Percentiles rank a stretch among this genome's conserved stretches.
Evolutionary conservation across 2,888 invertebrate genomes (phyloP).

Genomic region (Eristalinus sepulchralis): DNA sequence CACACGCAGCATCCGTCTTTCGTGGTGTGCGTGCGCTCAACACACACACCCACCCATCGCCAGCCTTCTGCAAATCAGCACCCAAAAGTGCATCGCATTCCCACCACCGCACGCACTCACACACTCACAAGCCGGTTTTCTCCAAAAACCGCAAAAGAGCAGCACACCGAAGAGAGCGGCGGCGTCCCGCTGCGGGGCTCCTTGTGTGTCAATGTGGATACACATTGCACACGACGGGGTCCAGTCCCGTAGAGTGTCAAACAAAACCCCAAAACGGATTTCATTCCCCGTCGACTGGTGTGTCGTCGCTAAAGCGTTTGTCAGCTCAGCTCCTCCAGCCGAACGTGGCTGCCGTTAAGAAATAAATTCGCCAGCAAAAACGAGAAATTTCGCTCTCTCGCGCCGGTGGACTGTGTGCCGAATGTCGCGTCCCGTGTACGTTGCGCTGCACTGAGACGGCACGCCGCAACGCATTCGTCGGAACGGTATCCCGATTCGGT

Average conservation of each 20-base stretch:
- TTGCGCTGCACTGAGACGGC: slow-evolving; percentile 6
- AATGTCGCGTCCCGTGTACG: not conserved
- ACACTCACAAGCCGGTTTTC: slow-evolving; percentile 6
- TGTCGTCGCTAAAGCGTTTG: slow-evolving; percentile 66
- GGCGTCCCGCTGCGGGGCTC: slow-evolving; percentile 1
- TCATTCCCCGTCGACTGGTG: slow-evolving; percentile 72
- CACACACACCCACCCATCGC: slow-evolving; percentile 18
- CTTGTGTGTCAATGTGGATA: slow-evolving; percentile 44
- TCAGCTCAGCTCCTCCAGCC: slow-evolving; percentile 54
- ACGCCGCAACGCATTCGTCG: slow-evolving; percentile 38
- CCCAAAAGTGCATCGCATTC: slow-evolving; percentile 36
- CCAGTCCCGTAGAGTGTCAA: slow-evolving; percentile 65
- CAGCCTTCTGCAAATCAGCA: not conserved
- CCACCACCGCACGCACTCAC: not conserved
- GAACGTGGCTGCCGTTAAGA: slow-evolving; percentile 5
- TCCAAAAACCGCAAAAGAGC: slow-evolving; percentile 10
- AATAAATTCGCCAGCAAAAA: slow-evolving; percentile 3
- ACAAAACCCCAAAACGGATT: slow-evolving; percentile 72
- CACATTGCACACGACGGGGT: slow-evolving; percentile 55
- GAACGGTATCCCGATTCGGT: slow-evolving; percentile 49
- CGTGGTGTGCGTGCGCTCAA: not conserved
- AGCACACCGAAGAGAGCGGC: slow-evolving; percentile 32
- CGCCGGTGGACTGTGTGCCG: not conserved
- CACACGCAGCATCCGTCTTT: not conserved
- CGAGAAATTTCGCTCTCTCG: slow-evolving; percentile 40